Base-by-base conservation (phyloP, 1,140 invertebrate genomes). In the Lepidurus arcticus region DNA sequence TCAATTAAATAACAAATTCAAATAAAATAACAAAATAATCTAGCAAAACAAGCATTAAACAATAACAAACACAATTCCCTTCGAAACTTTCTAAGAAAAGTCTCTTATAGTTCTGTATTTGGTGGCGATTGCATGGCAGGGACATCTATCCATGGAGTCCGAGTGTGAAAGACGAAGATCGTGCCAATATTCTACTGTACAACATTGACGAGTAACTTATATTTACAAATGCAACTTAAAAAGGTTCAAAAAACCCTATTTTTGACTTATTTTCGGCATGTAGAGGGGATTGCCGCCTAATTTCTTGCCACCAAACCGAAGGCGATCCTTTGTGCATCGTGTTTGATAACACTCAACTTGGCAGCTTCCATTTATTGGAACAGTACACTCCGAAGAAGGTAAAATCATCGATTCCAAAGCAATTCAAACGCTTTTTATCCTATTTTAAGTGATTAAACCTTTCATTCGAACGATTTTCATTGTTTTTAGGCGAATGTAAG, bases 71-170 rank as follows among this genome's bases (percentile, higher is more conserved):
- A 34, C 34, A 1, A 26, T 34, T 34, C 4, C 34, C 0, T 75
- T 44, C 1, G 0, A 42, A 9, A 43, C 7, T 11, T 21, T 42
- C 75, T 16, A 4, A n/a, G 42, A 43, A 24, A 34, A 4, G 8
- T 43, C 10, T 42, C 13, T 13, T 26, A n/a, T n/a, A 76, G 73
- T 26, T 78, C 24, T 78, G 78, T 21, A 43, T 78, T 11, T 78
- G 78, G 78, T 78, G 78, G 78, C 43, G 42, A 10, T 43, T 73
- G 42, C 73, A 78, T 45, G 78, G 78, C 7, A 73, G 78, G 21
- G 78, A 78, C 26, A 47, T 78, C 43, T 78, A 74, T 42, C 73
- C 78, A 11, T 78, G 78, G 78, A 45, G 73, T 13, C 78, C 78
- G 7, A 74, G 47, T 13, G 78, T 78, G 1, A 43, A 74, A 7